These are phyloP conservation scores for Acheta domesticus DNA, from an alignment of 2,888 invertebrate species.

Conservation along the genomic window DNA sequence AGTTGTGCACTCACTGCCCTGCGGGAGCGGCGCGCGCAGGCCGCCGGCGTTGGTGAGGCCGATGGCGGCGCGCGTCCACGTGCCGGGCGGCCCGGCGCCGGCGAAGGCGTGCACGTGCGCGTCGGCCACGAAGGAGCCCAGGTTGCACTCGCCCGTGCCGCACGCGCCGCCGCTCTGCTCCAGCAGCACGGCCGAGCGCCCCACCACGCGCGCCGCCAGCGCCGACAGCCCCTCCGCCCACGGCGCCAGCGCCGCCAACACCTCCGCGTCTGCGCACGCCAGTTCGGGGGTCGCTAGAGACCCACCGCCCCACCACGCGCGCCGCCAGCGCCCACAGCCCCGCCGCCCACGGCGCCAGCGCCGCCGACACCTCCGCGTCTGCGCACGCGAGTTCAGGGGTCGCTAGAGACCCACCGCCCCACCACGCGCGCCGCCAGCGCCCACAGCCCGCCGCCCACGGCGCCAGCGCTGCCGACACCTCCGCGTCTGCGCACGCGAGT, in stretches of 20 bases:
- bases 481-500: too few species aligned
- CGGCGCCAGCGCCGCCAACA: constrained; percentile 57
- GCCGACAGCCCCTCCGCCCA: constrained; percentile 59
- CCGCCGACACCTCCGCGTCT: too few species aligned
- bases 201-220: constrained; percentile 56
- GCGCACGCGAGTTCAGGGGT: too few species aligned
- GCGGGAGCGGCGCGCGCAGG: constrained; percentile 62
- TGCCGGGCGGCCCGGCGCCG: constrained; percentile 48
- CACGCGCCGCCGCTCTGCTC: constrained; percentile 52
- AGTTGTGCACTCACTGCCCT: not conserved
- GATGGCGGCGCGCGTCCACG: constrained; percentile 67
- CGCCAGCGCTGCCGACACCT: too few species aligned
- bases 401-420: too few species aligned
- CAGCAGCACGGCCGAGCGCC: constrained; percentile 57
- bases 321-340: too few species aligned
- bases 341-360: too few species aligned
- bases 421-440: too few species aligned
- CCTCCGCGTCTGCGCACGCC: constrained; percentile 59
- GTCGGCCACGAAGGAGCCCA: constrained; percentile 71
- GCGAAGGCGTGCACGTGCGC: constrained; percentile 63
- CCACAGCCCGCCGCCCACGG: too few species aligned
- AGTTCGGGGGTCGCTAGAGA: too few species aligned
- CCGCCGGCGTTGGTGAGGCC: constrained; percentile 67
- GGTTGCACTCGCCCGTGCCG: constrained; percentile 62
- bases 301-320: too few species aligned